These are phyloP conservation scores for Gopherus flavomarginatus DNA, from an alignment of 2,113 vertebrate species.

Conservation along the genomic window DNA sequence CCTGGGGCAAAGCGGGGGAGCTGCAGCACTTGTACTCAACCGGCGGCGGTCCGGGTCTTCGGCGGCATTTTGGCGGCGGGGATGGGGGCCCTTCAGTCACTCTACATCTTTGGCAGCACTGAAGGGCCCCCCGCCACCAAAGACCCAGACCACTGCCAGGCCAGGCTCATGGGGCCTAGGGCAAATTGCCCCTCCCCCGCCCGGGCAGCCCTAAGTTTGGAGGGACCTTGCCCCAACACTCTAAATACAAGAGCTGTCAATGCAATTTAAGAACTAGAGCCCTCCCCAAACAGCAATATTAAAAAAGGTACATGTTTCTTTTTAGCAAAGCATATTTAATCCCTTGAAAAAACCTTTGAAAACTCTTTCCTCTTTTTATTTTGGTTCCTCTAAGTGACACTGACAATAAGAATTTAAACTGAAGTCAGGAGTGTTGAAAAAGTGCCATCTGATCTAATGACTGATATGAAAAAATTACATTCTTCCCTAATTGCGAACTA, in stretches of 20 bases:
- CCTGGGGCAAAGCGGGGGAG: no score
- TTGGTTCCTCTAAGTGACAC: neutral
- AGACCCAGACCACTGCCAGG: no score
- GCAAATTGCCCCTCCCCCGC: no score
- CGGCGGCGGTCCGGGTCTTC: no score
- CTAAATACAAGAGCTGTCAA: neutral
- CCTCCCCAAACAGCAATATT: neutral
- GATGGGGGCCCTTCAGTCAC: no score
- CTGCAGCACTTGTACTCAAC: no score
- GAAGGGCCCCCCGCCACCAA: no score
- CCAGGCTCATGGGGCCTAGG: no score
- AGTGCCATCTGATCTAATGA: neutral
- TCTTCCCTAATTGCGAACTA: neutral
- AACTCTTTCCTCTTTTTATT: neutral
- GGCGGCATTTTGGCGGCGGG: no score
- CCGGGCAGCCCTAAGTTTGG: neutral
- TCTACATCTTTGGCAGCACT: no score
- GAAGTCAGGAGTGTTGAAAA: fast-evolving
- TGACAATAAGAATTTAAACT: neutral
- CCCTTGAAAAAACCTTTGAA: neutral
- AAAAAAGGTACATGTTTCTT: neutral
- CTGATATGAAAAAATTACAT: neutral
- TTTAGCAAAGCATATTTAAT: neutral
- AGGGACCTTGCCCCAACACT: neutral
- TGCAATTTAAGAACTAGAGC: neutral